Conservation (phyloP, 2,797 vertebrate species). For the Anableps anableps region DNA sequence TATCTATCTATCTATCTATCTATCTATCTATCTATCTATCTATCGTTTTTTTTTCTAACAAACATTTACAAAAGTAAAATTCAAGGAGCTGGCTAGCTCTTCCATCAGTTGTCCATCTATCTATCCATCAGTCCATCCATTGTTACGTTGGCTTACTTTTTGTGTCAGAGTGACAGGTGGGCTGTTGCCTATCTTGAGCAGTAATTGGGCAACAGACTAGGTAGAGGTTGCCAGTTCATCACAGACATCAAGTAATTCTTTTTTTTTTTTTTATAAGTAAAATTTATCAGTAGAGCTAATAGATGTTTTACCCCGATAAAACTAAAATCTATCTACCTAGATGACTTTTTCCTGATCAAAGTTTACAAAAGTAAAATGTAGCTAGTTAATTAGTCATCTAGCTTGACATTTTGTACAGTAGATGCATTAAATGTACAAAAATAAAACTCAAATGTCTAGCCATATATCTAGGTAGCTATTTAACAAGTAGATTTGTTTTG, state of each 20-base stretch:
- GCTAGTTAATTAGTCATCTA: too few relatives aligned
- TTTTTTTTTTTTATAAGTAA: too few relatives aligned
- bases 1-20: slow-evolving; percentile 3
- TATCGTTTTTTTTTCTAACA: not conserved
- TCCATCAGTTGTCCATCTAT: not conserved
- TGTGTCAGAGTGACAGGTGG: not conserved
- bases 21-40: slow-evolving; percentile 5
- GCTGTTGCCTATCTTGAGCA: not conserved
- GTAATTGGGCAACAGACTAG: not conserved
- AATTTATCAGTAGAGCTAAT: too few relatives aligned
- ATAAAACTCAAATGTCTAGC: not conserved
- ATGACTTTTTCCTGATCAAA: not conserved
- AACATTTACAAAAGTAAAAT: not conserved
- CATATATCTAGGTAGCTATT: not conserved
- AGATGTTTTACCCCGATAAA: not conserved
- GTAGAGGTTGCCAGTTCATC: not conserved
- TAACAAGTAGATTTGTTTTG: not conserved
- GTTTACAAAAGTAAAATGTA: not conserved
- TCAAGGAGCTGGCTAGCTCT: not conserved
- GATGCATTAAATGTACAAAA: not conserved
- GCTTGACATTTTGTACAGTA: not conserved
- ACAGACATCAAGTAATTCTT: not conserved
- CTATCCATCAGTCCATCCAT: not conserved
- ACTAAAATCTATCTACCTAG: not conserved
- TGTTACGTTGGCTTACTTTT: not conserved